These are phyloP conservation scores for Trachelus iudaicus DNA, from an alignment of 2,888 invertebrate genomes.

Conservation along the genomic window DNA sequence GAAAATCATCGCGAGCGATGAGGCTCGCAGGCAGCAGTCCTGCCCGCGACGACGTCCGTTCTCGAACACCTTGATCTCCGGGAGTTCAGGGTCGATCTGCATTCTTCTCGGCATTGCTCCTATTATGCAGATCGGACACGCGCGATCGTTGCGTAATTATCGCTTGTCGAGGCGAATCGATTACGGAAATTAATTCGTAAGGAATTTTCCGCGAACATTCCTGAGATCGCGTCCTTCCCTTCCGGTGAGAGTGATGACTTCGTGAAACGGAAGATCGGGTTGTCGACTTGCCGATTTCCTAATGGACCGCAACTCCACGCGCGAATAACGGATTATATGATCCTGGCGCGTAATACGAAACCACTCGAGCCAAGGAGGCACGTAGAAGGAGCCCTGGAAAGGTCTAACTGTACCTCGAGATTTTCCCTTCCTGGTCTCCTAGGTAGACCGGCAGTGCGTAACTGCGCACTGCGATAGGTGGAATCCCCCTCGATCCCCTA, in stretches of 20 bases:
- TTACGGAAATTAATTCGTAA: not conserved
- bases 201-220: too few relatives aligned
- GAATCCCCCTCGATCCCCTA: not conserved
- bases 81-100: constrained; percentile 45
- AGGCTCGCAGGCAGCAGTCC: constrained; percentile 13
- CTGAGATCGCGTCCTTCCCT: too few relatives aligned
- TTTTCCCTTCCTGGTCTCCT: not conserved
- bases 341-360: not conserved
- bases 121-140: constrained; percentile 30
- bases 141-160: not conserved
- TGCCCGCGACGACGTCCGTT: constrained; percentile 24
- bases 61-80: constrained; percentile 47
- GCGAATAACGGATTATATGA: too few relatives aligned
- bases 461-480: too few relatives aligned
- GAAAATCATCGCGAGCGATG: constrained; percentile 7
- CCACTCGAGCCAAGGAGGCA: not conserved
- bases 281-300: too few relatives aligned
- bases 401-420: constrained; percentile 30
- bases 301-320: too few relatives aligned
- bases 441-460: too few relatives aligned
- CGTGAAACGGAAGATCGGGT: too few relatives aligned
- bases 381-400: not conserved
- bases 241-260: too few relatives aligned
- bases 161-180: not conserved
- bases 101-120: constrained; percentile 44